These are phyloP conservation scores for Sitobion miscanthi DNA, from an alignment of 1,140 invertebrate genomes.

Conservation along the genomic window DNA sequence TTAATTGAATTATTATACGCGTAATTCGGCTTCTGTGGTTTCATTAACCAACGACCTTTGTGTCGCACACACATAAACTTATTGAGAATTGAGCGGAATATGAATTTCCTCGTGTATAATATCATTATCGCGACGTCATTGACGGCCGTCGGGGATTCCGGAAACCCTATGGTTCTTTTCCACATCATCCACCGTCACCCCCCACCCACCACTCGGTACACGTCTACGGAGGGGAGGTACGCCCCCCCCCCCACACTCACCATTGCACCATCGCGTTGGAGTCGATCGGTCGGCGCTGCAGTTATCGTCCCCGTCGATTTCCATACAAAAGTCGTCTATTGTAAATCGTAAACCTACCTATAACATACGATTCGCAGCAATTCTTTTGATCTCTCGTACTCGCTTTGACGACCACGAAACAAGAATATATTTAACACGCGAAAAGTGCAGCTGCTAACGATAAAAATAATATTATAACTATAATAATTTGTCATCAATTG, in stretches of 20 bases:
- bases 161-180: background rate
- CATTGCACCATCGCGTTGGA: too few relatives aligned
- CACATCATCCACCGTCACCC: background rate
- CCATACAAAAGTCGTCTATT: background rate
- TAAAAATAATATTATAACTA: too few relatives aligned
- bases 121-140: background rate
- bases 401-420: background rate
- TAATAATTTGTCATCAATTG: background rate
- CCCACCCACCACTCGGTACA: background rate
- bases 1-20: slow-evolving; percentile 9
- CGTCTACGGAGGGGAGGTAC: background rate
- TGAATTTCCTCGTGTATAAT: background rate
- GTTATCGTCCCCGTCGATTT: background rate
- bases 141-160: background rate
- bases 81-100: background rate
- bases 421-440: background rate
- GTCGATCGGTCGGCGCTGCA: background rate
- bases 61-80: background rate
- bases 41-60: background rate
- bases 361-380: background rate
- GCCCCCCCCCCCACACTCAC: too few relatives aligned
- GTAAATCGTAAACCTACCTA: background rate
- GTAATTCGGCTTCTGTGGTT: background rate
- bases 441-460: background rate
- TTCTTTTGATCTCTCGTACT: background rate